Base-by-base conservation (phyloP, 2,888 invertebrate species). In the Pristionchus mayeri region DNA sequence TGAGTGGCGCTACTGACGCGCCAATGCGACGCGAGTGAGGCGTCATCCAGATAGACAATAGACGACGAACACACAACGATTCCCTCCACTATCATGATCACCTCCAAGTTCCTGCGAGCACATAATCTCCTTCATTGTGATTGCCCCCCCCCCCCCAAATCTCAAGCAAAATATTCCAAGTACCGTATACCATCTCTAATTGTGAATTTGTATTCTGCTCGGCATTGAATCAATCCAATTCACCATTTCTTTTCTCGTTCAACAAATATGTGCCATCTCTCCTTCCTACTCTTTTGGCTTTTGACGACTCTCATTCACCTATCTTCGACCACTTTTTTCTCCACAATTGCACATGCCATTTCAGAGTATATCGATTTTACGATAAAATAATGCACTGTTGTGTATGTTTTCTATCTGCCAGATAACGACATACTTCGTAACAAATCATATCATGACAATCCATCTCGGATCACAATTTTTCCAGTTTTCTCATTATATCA, bases 331-430 rank as follows among this genome's bases (percentile, higher is more conserved):
- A 11, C 60, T 3, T 2, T 0, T 30, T 60, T 27, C 60, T 30
- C 63, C 24, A 9, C 63, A 63, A 18, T n/a, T 34, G 63, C 63
- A n/a, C n/a, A 34, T 30, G 11, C 34, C 34, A 16, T 2, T 71
- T n/a, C 71, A 40, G 0, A 40, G 71, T 40, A 40, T 71, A 71
- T 71, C 71, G 71, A 71, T 71, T 71, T 71, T 71, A n/a, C 71
- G 71, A 71, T 71, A 71, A 71, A 71, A 40, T 71, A n/a, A 71
- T 71, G 71, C 71, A 44, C 40, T 71, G 40, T 71, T 71, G 71
- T 44, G 40, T 44, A 11, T 21, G n/a, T 34, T 67, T 21, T 37
- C 2, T n/a, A n/a, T n/a, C n/a, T n/a, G n/a, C n/a, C n/a, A n/a
- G n/a, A n/a, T n/a, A n/a, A n/a, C n/a, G n/a, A n/a, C n/a, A n/a